Conservation (phyloP, 2,113 vertebrate species). For the Triplophysa dalaica region DNA sequence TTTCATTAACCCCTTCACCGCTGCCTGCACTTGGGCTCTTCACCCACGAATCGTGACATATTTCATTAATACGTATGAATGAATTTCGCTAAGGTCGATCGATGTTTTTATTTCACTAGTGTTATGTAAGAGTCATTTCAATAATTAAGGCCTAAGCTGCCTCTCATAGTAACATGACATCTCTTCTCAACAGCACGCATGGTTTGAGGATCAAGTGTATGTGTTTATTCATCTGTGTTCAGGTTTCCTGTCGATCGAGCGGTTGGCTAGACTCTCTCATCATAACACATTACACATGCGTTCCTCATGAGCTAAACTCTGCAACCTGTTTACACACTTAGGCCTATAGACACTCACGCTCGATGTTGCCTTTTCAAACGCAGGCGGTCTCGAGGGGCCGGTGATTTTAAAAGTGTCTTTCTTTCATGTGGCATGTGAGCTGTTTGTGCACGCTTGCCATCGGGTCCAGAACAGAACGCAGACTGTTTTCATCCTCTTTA, state of each 20-base stretch:
- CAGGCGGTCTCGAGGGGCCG: not conserved
- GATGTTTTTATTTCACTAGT: too few species aligned
- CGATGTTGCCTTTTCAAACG: slow-evolving; percentile 19
- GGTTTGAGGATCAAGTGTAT: too few species aligned
- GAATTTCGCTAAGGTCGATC: too few species aligned
- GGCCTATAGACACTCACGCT: slow-evolving; percentile 15
- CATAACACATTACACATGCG: slow-evolving; percentile 22
- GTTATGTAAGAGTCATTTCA: too few species aligned
- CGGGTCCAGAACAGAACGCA: slow-evolving; percentile 58
- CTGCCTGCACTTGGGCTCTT: too few species aligned
- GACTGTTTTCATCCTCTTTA: slow-evolving; percentile 63
- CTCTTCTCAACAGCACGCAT: too few species aligned
- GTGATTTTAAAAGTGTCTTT: slow-evolving; percentile 16
- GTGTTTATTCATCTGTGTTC: not conserved
- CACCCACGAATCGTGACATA: too few species aligned
- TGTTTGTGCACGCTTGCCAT: not conserved
- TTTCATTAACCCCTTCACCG: too few species aligned
- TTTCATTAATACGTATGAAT: too few species aligned
- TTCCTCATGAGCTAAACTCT: slow-evolving; percentile 37
- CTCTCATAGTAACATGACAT: too few species aligned
- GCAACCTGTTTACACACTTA: not conserved
- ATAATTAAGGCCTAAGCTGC: too few species aligned
- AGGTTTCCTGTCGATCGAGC: not conserved
- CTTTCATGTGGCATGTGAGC: slow-evolving; percentile 21
- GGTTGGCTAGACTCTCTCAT: not conserved